These are phyloP conservation scores for Rhodeus uyekii DNA, from an alignment of 2,797 vertebrate genomes.

Conservation along the genomic window DNA sequence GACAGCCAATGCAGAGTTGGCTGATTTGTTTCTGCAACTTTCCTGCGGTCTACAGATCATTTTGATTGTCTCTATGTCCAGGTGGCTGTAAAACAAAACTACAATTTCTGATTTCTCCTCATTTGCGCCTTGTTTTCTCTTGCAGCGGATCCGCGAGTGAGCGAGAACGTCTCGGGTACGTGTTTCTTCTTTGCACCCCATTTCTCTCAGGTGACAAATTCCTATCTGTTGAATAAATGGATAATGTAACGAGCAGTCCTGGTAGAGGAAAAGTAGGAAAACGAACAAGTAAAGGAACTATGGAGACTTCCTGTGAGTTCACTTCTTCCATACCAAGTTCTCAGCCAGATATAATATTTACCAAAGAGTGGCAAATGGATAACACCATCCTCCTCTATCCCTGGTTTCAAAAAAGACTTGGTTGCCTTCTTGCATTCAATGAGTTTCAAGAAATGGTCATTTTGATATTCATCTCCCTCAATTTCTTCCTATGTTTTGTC, in stretches of 20 bases:
- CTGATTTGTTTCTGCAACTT: slow-evolving; percentile 30
- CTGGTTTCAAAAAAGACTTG: neutral
- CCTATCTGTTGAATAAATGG: slow-evolving; percentile 57
- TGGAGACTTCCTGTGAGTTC: slow-evolving; percentile 41
- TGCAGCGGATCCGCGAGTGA: slow-evolving; percentile 91
- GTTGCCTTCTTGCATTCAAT: slow-evolving; percentile 33
- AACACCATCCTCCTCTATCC: slow-evolving; percentile 6
- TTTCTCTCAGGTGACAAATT: slow-evolving; percentile 43
- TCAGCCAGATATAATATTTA: slow-evolving; percentile 64
- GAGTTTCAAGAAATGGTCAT: slow-evolving; percentile 11
- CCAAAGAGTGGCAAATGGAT: slow-evolving; percentile 45
- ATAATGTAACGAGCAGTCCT: slow-evolving; percentile 29
- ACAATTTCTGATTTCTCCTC: slow-evolving; percentile 35
- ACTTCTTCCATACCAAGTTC: slow-evolving; percentile 58
- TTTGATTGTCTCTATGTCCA: slow-evolving; percentile 35
- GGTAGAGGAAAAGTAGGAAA: slow-evolving; percentile 24
- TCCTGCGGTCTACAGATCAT: slow-evolving; percentile 47
- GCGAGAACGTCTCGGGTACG: slow-evolving; percentile 89
- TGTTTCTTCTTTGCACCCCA: slow-evolving; percentile 13
- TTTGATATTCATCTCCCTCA: slow-evolving; percentile 10
- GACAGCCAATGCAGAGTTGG: slow-evolving; percentile 44
- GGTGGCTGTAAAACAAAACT: slow-evolving; percentile 41
- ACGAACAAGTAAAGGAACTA: slow-evolving; percentile 29
- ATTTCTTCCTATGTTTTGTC: slow-evolving; percentile 24
- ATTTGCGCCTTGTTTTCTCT: slow-evolving; percentile 42